Evolutionary conservation across 2,113 vertebrate genomes (phyloP), one percentile per base, ranked within the genome.

Genomic region (Micronisus gabar): DNA sequence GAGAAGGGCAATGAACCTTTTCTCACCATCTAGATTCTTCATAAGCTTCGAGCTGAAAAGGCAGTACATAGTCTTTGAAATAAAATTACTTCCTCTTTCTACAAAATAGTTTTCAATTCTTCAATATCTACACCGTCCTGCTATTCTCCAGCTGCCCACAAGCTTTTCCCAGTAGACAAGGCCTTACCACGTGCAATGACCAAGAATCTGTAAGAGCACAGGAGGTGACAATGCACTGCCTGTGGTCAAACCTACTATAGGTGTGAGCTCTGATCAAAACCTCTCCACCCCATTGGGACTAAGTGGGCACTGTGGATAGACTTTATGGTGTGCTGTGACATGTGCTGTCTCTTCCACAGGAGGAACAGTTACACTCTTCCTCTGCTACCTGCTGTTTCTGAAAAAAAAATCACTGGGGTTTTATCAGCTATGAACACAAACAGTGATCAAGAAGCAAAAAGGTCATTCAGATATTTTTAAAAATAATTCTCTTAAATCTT

Each of bases 261-360:
- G 23, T 19, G 23, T 30, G 26, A 48, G 34, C 29, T 61, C 53
- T 9, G 26, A 61, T 10, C 9, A 68, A 43, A 85, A 70, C 32
- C 10, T 23, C 47, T 73, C 29, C 26, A 50, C 50, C 15, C 53
- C 56, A 6, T 2, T 22, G 34, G 34, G 18, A 72, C 12, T 21
- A 52, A 26, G 13, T 8, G 19, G 4, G 15, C 7, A 36, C 18
- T 36, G 19, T 36, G 41, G 43, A 70, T 1, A 48, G 59, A 36
- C n/a, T 3, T 68, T 19, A 63, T 45, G 26, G 29, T 16, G 17
- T 38, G 47, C 2, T 1, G 19, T 22, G 70, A 79, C 0, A 0
- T 2, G 1, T 15, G 34, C 1, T 45, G 40, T 25, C 34, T 52
- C 43, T 84, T 22, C n/a, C 32, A 22, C 0, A 0, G 15, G 18